These are phyloP conservation scores for Prionailurus viverrinus DNA, from an alignment of 2,113 vertebrate genomes.

Conservation along the genomic window DNA sequence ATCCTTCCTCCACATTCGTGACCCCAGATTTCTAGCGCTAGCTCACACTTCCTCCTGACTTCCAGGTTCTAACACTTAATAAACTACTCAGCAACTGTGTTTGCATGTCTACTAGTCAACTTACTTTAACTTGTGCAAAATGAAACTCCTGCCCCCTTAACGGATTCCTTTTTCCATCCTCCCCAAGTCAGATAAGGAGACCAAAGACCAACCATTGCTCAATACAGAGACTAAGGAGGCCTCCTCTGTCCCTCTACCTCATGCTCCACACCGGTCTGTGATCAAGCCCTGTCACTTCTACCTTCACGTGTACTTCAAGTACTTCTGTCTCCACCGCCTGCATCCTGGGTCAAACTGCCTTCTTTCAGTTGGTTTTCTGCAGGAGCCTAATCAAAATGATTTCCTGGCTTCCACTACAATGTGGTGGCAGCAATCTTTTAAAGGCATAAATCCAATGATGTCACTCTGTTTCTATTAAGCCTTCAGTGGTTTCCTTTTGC, in stretches of 20 bases:
- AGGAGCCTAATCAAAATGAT: background rate
- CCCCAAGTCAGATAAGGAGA: background rate
- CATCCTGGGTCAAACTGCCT: background rate
- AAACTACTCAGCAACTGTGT: background rate
- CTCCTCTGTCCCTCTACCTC: background rate
- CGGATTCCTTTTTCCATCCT: background rate
- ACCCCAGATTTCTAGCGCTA: background rate
- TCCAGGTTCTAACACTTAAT: background rate
- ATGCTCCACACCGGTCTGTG: background rate
- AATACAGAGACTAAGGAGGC: too few relatives aligned
- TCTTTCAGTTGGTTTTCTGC: background rate
- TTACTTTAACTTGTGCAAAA: background rate
- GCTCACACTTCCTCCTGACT: background rate
- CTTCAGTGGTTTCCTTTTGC: background rate
- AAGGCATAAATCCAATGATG: background rate
- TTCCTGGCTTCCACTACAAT: background rate
- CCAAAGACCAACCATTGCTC: fast-evolving
- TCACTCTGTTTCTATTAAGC: background rate
- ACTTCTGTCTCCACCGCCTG: background rate
- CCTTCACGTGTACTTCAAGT: background rate
- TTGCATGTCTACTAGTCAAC: background rate
- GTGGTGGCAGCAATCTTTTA: background rate
- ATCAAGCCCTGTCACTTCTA: background rate
- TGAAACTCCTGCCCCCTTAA: background rate
- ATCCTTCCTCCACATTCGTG: background rate